Conservation (phyloP, 2,113 vertebrate genomes). For the Megaleporinus macrocephalus region DNA sequence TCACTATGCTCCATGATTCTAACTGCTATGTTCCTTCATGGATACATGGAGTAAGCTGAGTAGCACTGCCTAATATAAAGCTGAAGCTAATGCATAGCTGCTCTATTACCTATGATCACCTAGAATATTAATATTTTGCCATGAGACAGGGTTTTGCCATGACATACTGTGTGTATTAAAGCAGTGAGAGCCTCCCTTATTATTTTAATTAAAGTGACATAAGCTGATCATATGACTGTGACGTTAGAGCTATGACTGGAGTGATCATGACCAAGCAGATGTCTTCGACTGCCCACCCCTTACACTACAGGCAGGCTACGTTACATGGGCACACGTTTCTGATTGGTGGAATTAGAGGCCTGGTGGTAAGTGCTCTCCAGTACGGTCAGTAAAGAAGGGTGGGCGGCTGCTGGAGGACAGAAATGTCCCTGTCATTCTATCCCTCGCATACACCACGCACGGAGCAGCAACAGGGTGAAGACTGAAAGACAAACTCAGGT, state of each 20-base stretch:
- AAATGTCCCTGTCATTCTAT: conserved; percentile 64
- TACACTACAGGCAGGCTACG: conserved; percentile 55
- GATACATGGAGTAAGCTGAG: background rate
- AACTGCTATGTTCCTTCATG: background rate
- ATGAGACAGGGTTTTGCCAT: background rate
- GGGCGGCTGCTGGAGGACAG: conserved; percentile 13
- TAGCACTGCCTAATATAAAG: background rate
- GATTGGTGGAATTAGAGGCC: conserved; percentile 55
- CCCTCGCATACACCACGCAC: conserved; percentile 49
- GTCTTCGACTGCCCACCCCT: conserved; percentile 6
- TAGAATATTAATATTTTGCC: background rate
- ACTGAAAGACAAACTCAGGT: conserved; percentile 40
- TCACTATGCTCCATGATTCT: no score
- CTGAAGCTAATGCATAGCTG: background rate
- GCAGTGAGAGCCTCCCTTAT: background rate
- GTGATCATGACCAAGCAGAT: conserved; percentile 47
- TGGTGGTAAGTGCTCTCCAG: background rate
- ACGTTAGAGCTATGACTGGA: conserved; percentile 37
- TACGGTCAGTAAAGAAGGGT: background rate
- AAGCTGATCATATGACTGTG: conserved; percentile 48
- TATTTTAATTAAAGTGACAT: conserved; percentile 42
- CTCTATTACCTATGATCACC: background rate
- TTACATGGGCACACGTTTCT: conserved; percentile 55
- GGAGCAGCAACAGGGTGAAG: conserved; percentile 13
- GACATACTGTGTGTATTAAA: background rate